Conservation (phyloP, 2,888 invertebrate genomes). For the Pharmacophagus antenor region DNA sequence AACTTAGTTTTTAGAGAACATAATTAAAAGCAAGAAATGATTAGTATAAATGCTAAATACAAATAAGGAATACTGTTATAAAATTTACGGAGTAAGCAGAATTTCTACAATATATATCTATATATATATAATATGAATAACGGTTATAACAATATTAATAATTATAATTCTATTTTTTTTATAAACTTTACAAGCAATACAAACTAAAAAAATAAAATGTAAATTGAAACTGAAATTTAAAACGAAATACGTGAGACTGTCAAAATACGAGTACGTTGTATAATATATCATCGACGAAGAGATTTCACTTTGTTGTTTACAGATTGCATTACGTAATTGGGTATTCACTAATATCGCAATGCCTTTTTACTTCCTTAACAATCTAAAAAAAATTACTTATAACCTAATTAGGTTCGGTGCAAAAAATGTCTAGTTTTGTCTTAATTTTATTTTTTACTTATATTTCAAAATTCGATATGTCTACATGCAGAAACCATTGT, state of each 20-base stretch:
- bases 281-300: slow-evolving; percentile 65
- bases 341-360: slow-evolving; percentile 53
- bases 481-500: slow-evolving; percentile 21
- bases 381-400: slow-evolving; percentile 29
- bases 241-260: slow-evolving; percentile 9
- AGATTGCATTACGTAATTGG: slow-evolving; percentile 66
- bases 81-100: too few relatives aligned
- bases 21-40: too few relatives aligned
- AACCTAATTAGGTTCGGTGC: neutral
- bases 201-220: neutral
- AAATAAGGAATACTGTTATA: too few relatives aligned
- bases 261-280: slow-evolving; percentile 34
- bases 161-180: neutral
- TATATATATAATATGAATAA: too few relatives aligned
- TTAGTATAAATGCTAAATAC: too few relatives aligned
- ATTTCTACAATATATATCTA: too few relatives aligned
- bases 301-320: slow-evolving; percentile 74
- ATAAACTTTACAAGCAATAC: neutral
- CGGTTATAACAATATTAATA: neutral
- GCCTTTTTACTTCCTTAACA: slow-evolving; percentile 54
- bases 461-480: neutral
- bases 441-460: neutral
- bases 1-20: too few relatives aligned
- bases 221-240: neutral
- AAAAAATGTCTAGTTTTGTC: neutral